Percentiles rank a stretch among this genome's conserved stretches.
Evolutionary conservation across 2,113 vertebrate genomes (phyloP).

Genomic region (Grus americana): DNA sequence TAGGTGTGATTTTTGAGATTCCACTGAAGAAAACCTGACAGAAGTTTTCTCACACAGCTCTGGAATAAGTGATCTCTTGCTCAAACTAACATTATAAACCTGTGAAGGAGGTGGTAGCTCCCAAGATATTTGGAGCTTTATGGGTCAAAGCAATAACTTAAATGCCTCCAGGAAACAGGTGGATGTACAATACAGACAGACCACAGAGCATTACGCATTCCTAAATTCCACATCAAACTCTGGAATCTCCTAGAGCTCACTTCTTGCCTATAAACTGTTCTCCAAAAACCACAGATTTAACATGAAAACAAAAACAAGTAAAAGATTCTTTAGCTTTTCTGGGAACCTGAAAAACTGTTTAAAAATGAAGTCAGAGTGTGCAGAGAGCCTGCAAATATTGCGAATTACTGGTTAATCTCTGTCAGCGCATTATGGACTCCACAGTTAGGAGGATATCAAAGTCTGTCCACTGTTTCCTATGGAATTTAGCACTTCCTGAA

Average conservation of each 20-base stretch:
- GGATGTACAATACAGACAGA: background rate
- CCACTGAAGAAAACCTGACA: background rate
- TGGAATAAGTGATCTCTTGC: background rate
- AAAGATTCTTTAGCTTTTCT: background rate
- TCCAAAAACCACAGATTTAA: background rate
- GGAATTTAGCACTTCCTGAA: background rate
- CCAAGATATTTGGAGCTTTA: background rate
- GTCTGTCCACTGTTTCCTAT: background rate
- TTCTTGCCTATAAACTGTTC: background rate
- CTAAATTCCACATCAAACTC: background rate
- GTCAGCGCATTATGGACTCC: background rate
- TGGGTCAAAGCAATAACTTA: background rate
- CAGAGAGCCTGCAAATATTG: background rate
- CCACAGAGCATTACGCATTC: background rate
- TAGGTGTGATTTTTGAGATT: background rate
- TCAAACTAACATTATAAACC: background rate
- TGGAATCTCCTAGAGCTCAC: background rate
- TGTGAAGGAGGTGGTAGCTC: background rate
- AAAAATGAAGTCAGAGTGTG: background rate
- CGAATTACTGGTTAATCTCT: background rate
- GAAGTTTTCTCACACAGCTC: background rate
- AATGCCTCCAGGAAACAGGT: background rate
- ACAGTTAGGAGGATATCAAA: background rate
- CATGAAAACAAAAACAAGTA: background rate
- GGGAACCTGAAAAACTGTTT: background rate